Conservation (phyloP, 2,113 vertebrate genomes). For the Manacus vitellinus region DNA sequence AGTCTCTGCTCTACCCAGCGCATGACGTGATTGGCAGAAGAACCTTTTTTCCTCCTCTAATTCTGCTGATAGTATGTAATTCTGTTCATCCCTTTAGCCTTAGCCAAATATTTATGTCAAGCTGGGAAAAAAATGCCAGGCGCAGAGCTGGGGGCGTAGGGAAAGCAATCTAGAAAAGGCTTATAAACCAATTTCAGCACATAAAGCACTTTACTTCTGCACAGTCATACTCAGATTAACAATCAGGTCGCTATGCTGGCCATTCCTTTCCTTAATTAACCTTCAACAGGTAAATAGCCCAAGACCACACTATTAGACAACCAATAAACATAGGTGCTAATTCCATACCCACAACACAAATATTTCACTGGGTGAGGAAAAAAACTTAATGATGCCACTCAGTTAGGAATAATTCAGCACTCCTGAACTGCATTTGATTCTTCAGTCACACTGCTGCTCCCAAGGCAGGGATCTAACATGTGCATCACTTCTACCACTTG, state of each 20-base stretch:
- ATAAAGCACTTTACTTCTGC: constrained; percentile 13
- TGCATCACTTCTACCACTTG: constrained; percentile 17
- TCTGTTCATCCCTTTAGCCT: constrained; percentile 48
- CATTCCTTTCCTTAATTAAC: constrained; percentile 27
- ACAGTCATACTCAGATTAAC: constrained; percentile 6
- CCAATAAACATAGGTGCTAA: neutral
- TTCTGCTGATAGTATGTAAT: constrained; percentile 38
- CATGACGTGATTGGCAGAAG: constrained; percentile 17
- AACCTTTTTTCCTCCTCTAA: neutral
- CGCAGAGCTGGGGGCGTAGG: neutral
- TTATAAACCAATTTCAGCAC: neutral
- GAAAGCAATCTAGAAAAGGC: constrained; percentile 20
- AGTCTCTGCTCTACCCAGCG: neutral
- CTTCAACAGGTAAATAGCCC: neutral
- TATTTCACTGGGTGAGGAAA: neutral
- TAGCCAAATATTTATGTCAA: constrained; percentile 61
- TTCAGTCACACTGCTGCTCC: neutral
- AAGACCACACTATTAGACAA: neutral
- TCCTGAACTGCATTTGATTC: neutral
- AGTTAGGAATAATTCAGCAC: neutral
- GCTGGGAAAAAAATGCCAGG: constrained; percentile 54
- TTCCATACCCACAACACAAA: neutral
- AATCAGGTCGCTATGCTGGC: neutral
- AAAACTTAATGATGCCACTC: neutral
- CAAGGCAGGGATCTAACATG: neutral